Percentiles rank a stretch among this genome's conserved stretches.
phyloP scores from a whole-genome alignment of 1,140 invertebrate species.

The Pissodes strobi region DNA sequence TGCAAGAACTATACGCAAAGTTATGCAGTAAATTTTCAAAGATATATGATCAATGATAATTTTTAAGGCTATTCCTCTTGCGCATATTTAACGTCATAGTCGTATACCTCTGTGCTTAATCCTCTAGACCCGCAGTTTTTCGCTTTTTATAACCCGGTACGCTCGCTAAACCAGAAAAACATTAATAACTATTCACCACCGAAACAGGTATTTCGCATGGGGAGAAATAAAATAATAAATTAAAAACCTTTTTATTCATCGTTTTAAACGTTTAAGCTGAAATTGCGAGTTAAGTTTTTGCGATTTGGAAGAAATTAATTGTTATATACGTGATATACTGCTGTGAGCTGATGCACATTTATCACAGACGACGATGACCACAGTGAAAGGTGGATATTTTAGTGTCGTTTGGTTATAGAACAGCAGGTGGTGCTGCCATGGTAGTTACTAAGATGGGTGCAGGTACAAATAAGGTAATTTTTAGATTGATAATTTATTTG shows the following conservation, averaged over 20 bases:
- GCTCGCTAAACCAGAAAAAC: constrained; percentile 20
- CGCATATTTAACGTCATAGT: constrained; percentile 28
- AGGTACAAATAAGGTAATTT: no score
- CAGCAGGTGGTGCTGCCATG: constrained; percentile 13
- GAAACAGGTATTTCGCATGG: constrained; percentile 16
- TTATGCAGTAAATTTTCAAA: constrained; percentile 8
- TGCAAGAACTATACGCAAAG: background rate
- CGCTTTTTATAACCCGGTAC: background rate
- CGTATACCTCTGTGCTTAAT: constrained; percentile 15
- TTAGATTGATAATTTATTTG: no score
- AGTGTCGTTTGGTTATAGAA: constrained; percentile 6
- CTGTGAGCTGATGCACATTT: constrained; percentile 11
- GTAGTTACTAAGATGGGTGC: no score
- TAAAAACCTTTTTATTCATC: constrained; percentile 20
- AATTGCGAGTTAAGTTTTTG: constrained; percentile 22
- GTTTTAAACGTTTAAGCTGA: background rate
- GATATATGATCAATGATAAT: constrained; percentile 13
- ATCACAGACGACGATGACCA: constrained; percentile 9
- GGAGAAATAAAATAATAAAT: constrained; percentile 25
- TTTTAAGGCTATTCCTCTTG: constrained; percentile 10
- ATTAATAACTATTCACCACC: constrained; percentile 29
- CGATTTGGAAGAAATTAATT: constrained; percentile 24
- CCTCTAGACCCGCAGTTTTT: constrained; percentile 1
- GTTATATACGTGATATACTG: constrained; percentile 20
- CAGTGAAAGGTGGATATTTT: constrained; percentile 22